Base-by-base conservation (phyloP, 1,140 invertebrate species). In the Bursaphelenchus mucronatus region DNA sequence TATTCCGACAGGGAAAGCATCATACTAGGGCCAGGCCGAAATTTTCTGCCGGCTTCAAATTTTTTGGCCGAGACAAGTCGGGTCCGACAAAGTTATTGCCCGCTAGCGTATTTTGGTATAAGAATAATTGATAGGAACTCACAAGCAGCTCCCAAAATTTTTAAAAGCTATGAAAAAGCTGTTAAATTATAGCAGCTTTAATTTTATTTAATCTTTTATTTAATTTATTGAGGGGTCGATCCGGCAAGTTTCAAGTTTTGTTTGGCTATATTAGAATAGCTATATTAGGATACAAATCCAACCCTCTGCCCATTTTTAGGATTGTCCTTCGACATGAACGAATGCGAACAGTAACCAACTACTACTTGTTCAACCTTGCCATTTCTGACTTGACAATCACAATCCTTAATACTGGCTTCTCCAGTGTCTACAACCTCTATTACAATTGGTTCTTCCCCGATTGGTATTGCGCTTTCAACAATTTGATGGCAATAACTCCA, bases 401-500 rank as follows among this genome's bases (percentile, higher is more conserved):
- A 21, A 63, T 79, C 13, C 69, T 78, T 46, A 78, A 78, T 57
- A 77, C 75, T 19, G 72, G 76, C 40, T 79, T 79, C 63, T 69
- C 66, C 10, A 67, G 71, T 51, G 66, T 62, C 11, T 77, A 79
- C 55, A 81, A 81, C 58, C 63, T 81, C 10, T 79, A 81, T 54
- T 77, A 79, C 50, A 57, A 70, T 40, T 79, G 77, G 77, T 61
- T 76, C 50, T 80, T 81, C 46, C 70, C 75, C 30, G 49, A 64
- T 39, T 63, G 63, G 43, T 76, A 79, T 41, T 79, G 77, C 58
- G 64, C 64, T 19, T 61, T 79, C 45, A 81, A 81, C 64, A 76
- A 79, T 64, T 54, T 79, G 10, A 77, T 81, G 76, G 77, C 74
- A 51, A 77, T 79, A 43, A 80, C 74, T n/a, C 79, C 77, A 44